Evolutionary conservation across 37 sponge, comb jelly and placozoan species (phyloP).

Genomic region (Mnemiopsis leidyi): DNA sequence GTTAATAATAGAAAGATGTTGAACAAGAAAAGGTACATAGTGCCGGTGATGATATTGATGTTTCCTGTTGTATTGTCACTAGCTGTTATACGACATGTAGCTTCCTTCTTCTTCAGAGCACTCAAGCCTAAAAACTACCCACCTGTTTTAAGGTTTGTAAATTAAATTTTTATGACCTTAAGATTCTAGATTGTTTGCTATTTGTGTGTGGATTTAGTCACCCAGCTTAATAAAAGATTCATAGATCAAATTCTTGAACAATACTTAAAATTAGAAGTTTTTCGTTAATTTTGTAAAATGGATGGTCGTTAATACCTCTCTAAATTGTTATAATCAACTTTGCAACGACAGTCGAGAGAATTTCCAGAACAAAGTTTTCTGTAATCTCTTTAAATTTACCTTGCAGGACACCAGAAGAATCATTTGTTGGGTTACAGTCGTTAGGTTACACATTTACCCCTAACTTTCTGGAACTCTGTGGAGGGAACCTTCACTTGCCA

Average conservation of each 20-base stretch:
- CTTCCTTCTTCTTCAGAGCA: conserved; percentile 50
- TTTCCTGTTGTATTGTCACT: neutral
- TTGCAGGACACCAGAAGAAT: conserved; percentile 31
- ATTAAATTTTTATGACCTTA: neutral
- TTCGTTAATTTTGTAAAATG: neutral
- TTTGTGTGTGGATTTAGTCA: neutral
- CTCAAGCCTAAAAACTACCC: conserved; percentile 61
- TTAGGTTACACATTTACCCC: conserved; percentile 4
- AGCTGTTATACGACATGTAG: neutral
- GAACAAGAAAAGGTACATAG: conserved; percentile 51
- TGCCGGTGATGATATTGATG: conserved; percentile 22
- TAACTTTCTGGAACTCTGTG: conserved; percentile 26
- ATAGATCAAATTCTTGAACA: too few species aligned
- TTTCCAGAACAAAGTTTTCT: too few species aligned
- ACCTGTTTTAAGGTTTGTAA: neutral
- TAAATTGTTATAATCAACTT: too few species aligned
- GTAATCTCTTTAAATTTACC: too few species aligned
- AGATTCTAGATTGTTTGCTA: neutral
- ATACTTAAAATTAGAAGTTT: too few species aligned
- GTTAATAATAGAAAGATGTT: too few species aligned
- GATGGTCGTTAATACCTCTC: too few species aligned
- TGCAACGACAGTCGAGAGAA: too few species aligned
- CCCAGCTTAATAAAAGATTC: too few species aligned
- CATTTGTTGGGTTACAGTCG: neutral
- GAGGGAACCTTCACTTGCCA: conserved; percentile 41